Evolutionary conservation across 2,888 invertebrate genomes (phyloP).

Genomic region (Prosopocoilus inquinatus): DNA sequence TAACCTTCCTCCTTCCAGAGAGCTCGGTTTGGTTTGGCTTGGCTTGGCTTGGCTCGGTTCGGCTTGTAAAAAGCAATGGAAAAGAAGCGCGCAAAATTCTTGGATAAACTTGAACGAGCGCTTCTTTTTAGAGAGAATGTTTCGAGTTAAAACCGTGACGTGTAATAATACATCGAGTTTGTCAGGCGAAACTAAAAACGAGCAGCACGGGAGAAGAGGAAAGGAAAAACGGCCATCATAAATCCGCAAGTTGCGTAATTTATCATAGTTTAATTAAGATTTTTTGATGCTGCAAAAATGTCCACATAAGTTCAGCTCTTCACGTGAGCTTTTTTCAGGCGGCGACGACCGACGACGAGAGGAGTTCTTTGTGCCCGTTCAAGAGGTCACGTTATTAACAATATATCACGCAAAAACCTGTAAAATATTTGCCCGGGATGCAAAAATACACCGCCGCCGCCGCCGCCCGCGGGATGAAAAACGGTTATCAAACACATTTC

Average conservation of each 20-base stretch:
- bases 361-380: background rate
- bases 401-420: constrained; percentile 2
- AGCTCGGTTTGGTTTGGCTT: too few relatives aligned
- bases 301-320: background rate
- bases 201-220: too few relatives aligned
- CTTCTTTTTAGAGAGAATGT: too few relatives aligned
- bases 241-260: background rate
- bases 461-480: background rate
- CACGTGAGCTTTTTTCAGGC: background rate
- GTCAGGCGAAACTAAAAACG: too few relatives aligned
- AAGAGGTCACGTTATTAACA: background rate
- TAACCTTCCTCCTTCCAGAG: too few relatives aligned
- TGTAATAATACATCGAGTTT: too few relatives aligned
- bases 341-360: background rate
- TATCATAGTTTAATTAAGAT: constrained; percentile 2
- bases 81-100: too few relatives aligned
- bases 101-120: too few relatives aligned
- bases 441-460: background rate
- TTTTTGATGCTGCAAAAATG: background rate
- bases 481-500: constrained; percentile 3
- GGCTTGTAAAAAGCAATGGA: too few relatives aligned
- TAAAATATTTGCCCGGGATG: background rate
- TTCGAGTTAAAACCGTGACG: too few relatives aligned
- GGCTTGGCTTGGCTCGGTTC: too few relatives aligned
- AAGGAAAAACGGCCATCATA: background rate